Base-by-base conservation (phyloP, 1,140 invertebrate genomes). In the Medauroidea extradentata region DNA sequence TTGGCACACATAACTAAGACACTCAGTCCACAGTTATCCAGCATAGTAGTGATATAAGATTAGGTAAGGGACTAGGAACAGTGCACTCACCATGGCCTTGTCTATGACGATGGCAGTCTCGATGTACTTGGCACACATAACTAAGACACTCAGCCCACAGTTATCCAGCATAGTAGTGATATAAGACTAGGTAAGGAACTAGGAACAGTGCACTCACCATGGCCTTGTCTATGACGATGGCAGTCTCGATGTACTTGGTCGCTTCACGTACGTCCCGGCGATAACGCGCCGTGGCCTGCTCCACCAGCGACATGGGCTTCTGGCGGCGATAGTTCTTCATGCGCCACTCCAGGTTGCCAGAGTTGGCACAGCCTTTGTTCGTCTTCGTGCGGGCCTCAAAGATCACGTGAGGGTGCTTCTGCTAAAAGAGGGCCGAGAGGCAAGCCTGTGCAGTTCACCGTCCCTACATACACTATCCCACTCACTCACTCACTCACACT, bases 321-420 rank as follows among this genome's bases (percentile, higher is more conserved):
- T 81, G 82, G 56, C 85, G 79, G 53, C 84, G 79, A 63, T 75
- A 74, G 74, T 78, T 79, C 72, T 84, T 79, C 61, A 81, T 73
- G 52, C 85, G 79, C 84, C 87, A 88, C 67, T 93, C 88, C 69
- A 90, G 78, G 68, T 81, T 88, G 42, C 84, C 82, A 21, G 83
- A 85, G 77, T 93, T 94, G 57, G 89, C 93, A 70, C 92, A 94
- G 42, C 90, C 90, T 75, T 92, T 91, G 76, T 91, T 90, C 56
- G 85, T 83, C 75, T 91, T 91, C 29, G 87, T 87, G 64, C 89
- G 85, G 62, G 91, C 91, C 75, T 94, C 91, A 81, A 94, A 96
- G 75, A 96, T 93, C 71, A 97, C 89, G 83, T 96, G 94, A 69
- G 93, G 93, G 85, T 96, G 93, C 78, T 94, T 93, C 85, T 92